Conservation (phyloP, 2,113 vertebrate genomes). For the Oreochromis spilurus region DNA sequence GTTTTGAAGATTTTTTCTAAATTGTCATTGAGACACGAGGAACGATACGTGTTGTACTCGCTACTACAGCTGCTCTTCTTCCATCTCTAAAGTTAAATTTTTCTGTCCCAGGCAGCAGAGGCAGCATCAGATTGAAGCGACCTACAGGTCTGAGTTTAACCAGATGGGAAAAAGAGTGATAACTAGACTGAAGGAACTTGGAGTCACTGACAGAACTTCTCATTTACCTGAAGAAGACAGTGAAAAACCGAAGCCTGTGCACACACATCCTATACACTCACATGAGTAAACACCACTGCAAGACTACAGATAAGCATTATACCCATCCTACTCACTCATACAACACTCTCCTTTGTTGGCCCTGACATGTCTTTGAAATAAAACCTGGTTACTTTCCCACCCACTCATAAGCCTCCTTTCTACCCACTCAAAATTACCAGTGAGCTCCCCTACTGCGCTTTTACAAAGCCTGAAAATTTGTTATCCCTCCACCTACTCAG, state of each 20-base stretch:
- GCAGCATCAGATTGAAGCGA: not conserved
- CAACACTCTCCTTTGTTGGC: not conserved
- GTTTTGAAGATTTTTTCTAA: not conserved
- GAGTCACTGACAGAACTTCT: not conserved
- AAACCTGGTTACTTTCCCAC: slow-evolving; percentile 12
- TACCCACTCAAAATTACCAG: slow-evolving; percentile 29
- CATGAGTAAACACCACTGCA: not conserved
- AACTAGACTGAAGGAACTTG: slow-evolving; percentile 2
- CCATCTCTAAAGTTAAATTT: not conserved
- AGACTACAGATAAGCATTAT: not conserved
- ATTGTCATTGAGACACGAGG: not conserved
- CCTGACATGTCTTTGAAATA: slow-evolving; percentile 6
- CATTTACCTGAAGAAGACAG: not conserved
- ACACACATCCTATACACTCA: not conserved
- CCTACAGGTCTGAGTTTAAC: not conserved
- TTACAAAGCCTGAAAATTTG: slow-evolving; percentile 6
- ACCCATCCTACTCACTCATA: not conserved
- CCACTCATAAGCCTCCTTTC: slow-evolving; percentile 25
- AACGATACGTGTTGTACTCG: not conserved
- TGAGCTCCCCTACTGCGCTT: slow-evolving; percentile 12
- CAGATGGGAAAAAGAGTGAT: slow-evolving; percentile 9
- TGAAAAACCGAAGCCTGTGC: not conserved
- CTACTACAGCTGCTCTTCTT: not conserved
- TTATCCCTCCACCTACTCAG: slow-evolving; percentile 23
- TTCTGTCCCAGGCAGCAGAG: slow-evolving; percentile 19